Base-by-base conservation (phyloP, 2,888 invertebrate genomes). In the Parnassius smintheus region DNA sequence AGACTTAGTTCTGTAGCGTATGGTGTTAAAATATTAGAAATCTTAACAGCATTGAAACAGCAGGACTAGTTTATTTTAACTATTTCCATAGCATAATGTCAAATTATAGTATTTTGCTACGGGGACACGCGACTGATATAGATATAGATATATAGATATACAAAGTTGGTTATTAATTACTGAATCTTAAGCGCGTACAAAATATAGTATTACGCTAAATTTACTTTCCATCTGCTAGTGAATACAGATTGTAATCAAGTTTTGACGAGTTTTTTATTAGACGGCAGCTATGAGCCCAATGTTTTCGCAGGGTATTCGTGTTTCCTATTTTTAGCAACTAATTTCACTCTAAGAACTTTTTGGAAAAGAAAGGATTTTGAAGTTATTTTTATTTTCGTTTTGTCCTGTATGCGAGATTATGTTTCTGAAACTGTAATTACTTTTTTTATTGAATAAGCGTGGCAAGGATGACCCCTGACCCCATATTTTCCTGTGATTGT, bases 281-380 rank as follows among this genome's bases (percentile, higher is more conserved):
- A 22, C 46, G 56, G 45, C 56, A 45, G 56, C 61, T 62, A 62
- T 45, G 61, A 42, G 56, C 61, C 56, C 48, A 52, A 62, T 62
- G 56, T 75, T 64, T 79, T 80, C 64, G 80, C 81, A 13, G 49
- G 9, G 49, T n/a, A 46, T n/a, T 46, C 46, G 46, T 9, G 66
- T 82, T 80, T 51, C 75, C 75, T 9, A 79, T 81, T 45, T 72
- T 55, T 11, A 56, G 9, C 54, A 78, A 78, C 49, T 80, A 67
- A 22, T 74, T 72, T 55, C 66, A 68, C 59, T 74, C 70, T 46
- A 75, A 71, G 68, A 75, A 75, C 12, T 77, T 80, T 79, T 58
- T 2, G 62, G 67, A 62, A 59, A 8, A 50, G 41, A 3, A n/a
- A 58, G 42, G 56, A 48, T 62, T 65, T 66, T 57, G 22, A 58